Base-by-base conservation (phyloP, 1,140 invertebrate genomes). In the Drosophila paulistorum region DNA sequence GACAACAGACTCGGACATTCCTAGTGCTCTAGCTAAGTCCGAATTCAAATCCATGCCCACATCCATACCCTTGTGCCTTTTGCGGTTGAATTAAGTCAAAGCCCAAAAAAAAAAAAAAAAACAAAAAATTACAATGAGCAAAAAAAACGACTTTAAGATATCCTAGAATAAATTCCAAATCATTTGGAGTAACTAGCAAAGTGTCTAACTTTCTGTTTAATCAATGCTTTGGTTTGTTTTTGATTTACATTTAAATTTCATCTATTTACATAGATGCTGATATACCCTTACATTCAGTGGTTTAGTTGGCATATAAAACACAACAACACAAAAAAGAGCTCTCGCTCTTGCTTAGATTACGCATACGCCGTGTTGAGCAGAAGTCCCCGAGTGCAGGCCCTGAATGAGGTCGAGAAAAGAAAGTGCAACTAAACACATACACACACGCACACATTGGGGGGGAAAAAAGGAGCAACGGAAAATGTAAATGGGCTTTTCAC, bases 51-150 rank as follows among this genome's bases (percentile, higher is more conserved):
- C 45, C 61, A 48, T 39, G 41, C 65, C 41, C 39, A 48, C 59
- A 69, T 65, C 74, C 66, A 74, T 74, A 77, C 76, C 74, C 74
- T 77, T 77, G 74, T 77, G 74, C 74, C 74, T 65, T 62, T 85
- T 85, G 81, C 78, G 81, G 81, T 85, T 85, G 82, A 85, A 86
- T 85, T 85, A 85, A 86, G 82, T 72, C 71, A 66, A 85, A 85
- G 7, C 17, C 82, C 78, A 81, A 81, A 74, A 77, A 61, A 75
- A 62, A 81, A 81, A 74, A 77, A 61, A 75, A 62, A 54, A 71
- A 71, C 51, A 63, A 66, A 33, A 51, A 65, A 74, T 20, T 17
- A 48, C 45, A 51, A 51, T 14, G 20, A 51, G 10, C 2, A 51
- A 1, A 2, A 11, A 11, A 2, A 51, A 23, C n/a, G 45, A 23